These are phyloP conservation scores for Theristicus caerulescens DNA, from an alignment of 2,113 vertebrate genomes.

Conservation along the genomic window DNA sequence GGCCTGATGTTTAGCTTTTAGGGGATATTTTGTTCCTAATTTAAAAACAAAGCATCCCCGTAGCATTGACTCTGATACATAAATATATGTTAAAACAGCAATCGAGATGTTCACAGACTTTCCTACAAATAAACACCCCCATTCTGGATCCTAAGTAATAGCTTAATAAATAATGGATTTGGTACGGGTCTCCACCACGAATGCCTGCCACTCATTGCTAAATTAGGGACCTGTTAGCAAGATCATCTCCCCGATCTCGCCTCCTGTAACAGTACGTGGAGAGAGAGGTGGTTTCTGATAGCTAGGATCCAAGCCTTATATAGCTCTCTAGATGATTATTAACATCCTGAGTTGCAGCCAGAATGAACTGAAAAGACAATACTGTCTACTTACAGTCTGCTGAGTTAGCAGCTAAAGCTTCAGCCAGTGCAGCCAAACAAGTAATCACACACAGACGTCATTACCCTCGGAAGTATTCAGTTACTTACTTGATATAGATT, in stretches of 20 bases:
- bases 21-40: neutral
- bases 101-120: neutral
- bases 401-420: slow-evolving; percentile 50
- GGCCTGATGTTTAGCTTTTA: neutral
- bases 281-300: neutral
- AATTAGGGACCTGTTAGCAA: neutral
- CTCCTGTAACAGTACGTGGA: neutral
- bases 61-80: neutral
- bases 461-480: neutral
- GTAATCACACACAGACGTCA: neutral
- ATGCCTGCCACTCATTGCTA: neutral
- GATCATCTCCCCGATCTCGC: neutral
- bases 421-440: slow-evolving; percentile 20
- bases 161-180: neutral
- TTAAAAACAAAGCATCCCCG: neutral
- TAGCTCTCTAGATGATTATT: slow-evolving; percentile 26
- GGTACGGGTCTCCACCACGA: neutral
- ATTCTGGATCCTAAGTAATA: neutral
- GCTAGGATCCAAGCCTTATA: neutral
- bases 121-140: neutral
- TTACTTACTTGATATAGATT: neutral
- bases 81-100: neutral
- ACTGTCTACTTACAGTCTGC: slow-evolving; percentile 42
- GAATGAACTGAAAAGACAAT: slow-evolving; percentile 1
- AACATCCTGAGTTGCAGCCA: slow-evolving; percentile 47